phyloP scores from a whole-genome alignment of 2,113 vertebrate species.

The Antidorcas marsupialis region DNA sequence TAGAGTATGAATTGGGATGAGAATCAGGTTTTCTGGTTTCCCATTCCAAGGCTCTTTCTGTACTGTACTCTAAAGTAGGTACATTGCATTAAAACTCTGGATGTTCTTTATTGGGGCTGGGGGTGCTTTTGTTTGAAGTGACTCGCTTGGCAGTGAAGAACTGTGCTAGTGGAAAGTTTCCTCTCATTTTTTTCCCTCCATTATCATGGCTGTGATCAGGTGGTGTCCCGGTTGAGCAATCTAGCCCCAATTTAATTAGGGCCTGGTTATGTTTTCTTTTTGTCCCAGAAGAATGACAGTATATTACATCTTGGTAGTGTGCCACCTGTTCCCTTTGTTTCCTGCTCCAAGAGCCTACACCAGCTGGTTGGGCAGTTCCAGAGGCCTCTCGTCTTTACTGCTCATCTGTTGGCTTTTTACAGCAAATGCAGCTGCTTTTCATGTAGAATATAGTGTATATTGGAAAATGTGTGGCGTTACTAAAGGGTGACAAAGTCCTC shows the following conservation, averaged over 20 bases:
- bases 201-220: background rate
- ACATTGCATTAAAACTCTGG: background rate
- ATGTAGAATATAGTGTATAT: background rate
- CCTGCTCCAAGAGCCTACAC: background rate
- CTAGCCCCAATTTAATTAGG: conserved; percentile 4
- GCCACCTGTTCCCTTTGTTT: conserved; percentile 6
- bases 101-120: background rate
- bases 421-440: conserved; percentile 32
- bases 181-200: background rate
- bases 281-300: background rate
- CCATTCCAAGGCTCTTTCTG: background rate
- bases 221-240: background rate
- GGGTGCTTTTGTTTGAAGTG: conserved; percentile 29
- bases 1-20: background rate
- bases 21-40: background rate
- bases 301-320: background rate
- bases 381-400: background rate
- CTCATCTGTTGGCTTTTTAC: conserved; percentile 5
- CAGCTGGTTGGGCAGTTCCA: background rate
- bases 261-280: conserved; percentile 31
- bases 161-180: background rate
- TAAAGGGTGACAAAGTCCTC: conserved; percentile 32
- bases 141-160: background rate
- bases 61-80: background rate
- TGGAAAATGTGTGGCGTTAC: conserved; percentile 36